Evolutionary conservation across 2,113 vertebrate species (phyloP).

Genomic region (Mystacornis crossleyi): DNA sequence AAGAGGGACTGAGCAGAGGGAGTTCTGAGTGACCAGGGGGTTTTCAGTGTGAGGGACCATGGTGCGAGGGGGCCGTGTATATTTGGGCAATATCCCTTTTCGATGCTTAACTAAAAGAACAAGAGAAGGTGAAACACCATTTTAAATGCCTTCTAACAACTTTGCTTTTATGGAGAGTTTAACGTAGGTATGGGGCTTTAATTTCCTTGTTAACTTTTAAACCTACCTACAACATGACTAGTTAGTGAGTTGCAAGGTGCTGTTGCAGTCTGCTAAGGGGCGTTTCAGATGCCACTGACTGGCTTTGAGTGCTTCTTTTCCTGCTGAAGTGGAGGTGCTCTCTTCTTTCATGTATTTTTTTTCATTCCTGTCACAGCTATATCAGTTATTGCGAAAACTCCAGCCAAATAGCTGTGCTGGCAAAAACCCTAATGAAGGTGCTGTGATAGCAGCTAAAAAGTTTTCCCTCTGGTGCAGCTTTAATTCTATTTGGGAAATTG

Average conservation of each 20-base stretch:
- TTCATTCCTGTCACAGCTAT: not conserved
- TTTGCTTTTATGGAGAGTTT: not conserved
- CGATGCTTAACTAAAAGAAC: not conserved
- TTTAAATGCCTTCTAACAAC: not conserved
- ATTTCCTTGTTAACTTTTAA: not conserved
- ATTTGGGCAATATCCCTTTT: not conserved
- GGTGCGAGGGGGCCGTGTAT: rapidly evolving
- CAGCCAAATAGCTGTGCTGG: slow-evolving; percentile 23
- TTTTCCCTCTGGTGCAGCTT: slow-evolving; percentile 57
- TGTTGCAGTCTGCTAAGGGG: not conserved
- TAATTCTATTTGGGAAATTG: slow-evolving; percentile 54
- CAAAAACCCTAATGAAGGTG: slow-evolving; percentile 54
- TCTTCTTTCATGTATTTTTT: not conserved
- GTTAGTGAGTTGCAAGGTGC: not conserved
- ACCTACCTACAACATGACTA: not conserved
- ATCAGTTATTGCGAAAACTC: not conserved
- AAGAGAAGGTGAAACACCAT: not conserved
- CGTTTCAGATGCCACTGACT: not conserved
- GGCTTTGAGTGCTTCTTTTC: not conserved
- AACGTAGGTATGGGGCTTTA: rapidly evolving
- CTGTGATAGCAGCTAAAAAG: slow-evolving; percentile 14
- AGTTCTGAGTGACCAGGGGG: rapidly evolving
- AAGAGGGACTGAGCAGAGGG: not conserved
- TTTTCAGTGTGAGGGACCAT: rapidly evolving
- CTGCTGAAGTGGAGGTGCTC: not conserved